Conservation (phyloP, 2,113 vertebrate genomes). For the Embiotoca jacksoni region DNA sequence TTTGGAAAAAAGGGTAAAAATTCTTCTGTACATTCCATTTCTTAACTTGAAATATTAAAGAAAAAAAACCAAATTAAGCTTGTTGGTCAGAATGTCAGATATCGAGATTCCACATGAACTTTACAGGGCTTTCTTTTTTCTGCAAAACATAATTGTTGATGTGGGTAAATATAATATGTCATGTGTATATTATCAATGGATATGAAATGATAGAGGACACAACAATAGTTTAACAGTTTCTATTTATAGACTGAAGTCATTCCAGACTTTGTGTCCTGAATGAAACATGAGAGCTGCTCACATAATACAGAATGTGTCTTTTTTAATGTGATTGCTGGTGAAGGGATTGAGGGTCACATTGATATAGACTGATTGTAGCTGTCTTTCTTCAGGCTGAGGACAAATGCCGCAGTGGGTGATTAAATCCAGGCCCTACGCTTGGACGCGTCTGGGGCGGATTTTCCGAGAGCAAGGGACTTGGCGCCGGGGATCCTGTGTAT, state of each 20-base stretch:
- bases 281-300: constrained; percentile 10
- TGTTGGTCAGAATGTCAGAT: neutral
- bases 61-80: neutral
- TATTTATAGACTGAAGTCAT: constrained; percentile 33
- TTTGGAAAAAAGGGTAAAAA: constrained; percentile 1
- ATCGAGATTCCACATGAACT: neutral
- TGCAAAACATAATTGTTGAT: no score
- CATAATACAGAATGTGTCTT: constrained; percentile 13
- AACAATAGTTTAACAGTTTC: constrained; percentile 34
- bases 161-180: constrained; percentile 8
- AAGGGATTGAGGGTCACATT: constrained; percentile 47
- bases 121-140: no score
- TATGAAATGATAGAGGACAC: constrained; percentile 8
- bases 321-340: constrained; percentile 8
- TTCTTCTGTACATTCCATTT: neutral
- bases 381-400: constrained; percentile 57
- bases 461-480: constrained; percentile 79
- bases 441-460: constrained; percentile 76
- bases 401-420: constrained; percentile 69
- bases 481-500: constrained; percentile 80
- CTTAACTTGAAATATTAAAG: neutral
- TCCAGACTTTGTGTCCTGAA: constrained; percentile 26
- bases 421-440: constrained; percentile 78
- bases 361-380: constrained; percentile 57
- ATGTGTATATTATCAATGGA: constrained; percentile 22